Evolutionary conservation across 1,140 invertebrate species (phyloP).

Genomic region (Mercenaria mercenaria): DNA sequence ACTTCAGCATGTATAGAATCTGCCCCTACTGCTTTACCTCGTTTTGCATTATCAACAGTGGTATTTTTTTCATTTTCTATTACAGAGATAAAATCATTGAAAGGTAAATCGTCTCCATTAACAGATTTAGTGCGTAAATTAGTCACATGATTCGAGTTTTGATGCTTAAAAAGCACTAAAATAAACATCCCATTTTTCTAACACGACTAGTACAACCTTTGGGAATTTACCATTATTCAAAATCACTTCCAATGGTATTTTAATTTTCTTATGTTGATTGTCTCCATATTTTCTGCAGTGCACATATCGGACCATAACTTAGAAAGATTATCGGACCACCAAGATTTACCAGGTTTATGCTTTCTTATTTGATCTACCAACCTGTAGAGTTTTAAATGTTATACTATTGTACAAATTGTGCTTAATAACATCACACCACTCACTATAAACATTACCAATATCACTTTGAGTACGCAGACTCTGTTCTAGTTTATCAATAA

Average conservation of each 20-base stretch:
- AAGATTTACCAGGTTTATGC: not conserved
- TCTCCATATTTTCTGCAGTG: not conserved
- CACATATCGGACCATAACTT: not conserved
- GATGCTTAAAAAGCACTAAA: not conserved
- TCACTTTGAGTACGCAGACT: not conserved
- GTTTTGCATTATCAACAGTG: conserved; percentile 5
- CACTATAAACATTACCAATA: not conserved
- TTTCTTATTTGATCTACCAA: not conserved
- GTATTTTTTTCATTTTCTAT: conserved; percentile 1
- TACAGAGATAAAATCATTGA: not conserved
- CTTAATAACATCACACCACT: not conserved
- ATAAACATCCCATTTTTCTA: not conserved
- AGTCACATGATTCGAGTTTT: not conserved
- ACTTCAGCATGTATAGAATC: conserved; percentile 4
- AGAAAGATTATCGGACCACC: not conserved
- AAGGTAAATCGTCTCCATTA: not conserved
- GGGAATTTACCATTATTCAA: not conserved
- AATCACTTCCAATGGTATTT: not conserved
- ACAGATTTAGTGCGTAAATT: not conserved
- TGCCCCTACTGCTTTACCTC: not conserved
- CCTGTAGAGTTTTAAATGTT: not conserved
- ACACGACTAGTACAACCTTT: not conserved
- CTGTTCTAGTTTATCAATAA: conserved; percentile 12
- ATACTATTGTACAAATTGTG: not conserved
- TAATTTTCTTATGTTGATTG: not conserved